phyloP scores from a whole-genome alignment of 1,140 invertebrate genomes.

The Hetaerina americana region DNA sequence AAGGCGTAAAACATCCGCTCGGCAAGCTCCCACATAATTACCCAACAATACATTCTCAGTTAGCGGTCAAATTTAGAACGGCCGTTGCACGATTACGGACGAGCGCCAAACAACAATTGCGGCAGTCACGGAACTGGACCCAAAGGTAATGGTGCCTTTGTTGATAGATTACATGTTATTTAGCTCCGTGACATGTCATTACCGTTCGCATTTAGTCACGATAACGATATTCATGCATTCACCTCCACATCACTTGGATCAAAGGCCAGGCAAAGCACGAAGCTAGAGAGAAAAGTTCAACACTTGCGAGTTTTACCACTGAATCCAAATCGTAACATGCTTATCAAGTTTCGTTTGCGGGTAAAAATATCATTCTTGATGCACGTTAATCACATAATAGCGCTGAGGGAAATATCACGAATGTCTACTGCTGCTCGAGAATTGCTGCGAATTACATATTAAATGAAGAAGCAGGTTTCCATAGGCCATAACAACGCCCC shows the following conservation, averaged over 20 bases:
- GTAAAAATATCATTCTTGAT: too few species aligned
- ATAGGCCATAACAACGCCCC: too few species aligned
- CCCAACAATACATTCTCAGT: background rate
- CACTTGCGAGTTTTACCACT: too few species aligned
- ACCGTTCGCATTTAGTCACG: background rate
- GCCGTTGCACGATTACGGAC: background rate
- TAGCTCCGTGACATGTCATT: background rate
- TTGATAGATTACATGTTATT: constrained; percentile 1
- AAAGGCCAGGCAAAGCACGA: background rate
- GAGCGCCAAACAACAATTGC: background rate
- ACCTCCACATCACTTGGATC: too few species aligned
- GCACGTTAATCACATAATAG: too few species aligned
- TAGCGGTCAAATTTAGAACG: background rate
- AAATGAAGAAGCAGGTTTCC: too few species aligned
- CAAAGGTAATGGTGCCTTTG: background rate
- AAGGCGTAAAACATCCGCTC: background rate
- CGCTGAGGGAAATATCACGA: too few species aligned
- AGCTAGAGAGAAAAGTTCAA: too few species aligned
- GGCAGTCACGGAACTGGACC: background rate
- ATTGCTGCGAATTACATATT: too few species aligned
- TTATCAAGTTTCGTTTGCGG: too few species aligned
- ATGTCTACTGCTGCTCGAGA: too few species aligned
- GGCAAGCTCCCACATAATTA: background rate
- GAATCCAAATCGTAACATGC: too few species aligned
- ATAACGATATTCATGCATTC: background rate